phyloP scores from a whole-genome alignment of 2,797 vertebrate genomes.

The Periparus ater region DNA sequence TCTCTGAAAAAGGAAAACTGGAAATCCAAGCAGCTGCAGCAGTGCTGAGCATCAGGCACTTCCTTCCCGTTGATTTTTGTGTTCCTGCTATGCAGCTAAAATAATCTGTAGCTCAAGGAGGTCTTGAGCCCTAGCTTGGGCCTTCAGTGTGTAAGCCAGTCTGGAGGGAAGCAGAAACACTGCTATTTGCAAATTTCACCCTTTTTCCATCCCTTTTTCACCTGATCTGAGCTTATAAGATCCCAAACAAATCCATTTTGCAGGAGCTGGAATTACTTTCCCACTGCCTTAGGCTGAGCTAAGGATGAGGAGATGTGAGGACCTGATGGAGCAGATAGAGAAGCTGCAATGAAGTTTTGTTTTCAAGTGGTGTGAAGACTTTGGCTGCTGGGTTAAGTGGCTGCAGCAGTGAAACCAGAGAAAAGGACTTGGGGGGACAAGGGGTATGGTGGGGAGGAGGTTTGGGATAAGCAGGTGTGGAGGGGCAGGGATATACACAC shows the following conservation, averaged over 20 bases:
- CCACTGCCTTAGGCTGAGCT: neutral
- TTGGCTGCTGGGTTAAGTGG: neutral
- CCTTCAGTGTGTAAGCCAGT: neutral
- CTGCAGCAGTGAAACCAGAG: neutral
- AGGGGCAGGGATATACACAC: neutral
- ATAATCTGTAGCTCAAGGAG: neutral
- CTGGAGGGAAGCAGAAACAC: neutral
- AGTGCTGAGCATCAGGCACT: fast-evolving
- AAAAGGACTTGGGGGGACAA: neutral
- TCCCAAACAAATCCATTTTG: neutral
- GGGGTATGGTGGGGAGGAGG: fast-evolving
- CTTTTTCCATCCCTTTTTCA: neutral
- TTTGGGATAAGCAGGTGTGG: neutral
- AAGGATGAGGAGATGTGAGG: neutral
- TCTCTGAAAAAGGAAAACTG: neutral
- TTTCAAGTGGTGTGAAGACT: neutral
- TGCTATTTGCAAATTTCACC: neutral
- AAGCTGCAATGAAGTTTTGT: neutral
- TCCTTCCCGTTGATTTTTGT: neutral
- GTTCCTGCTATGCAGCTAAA: neutral
- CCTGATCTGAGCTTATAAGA: neutral
- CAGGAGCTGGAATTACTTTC: neutral
- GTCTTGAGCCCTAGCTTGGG: neutral
- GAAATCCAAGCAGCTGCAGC: neutral
- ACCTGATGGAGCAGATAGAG: neutral